Evolutionary conservation across 2,888 invertebrate species (phyloP).

Genomic region (Thyatira batis): DNA sequence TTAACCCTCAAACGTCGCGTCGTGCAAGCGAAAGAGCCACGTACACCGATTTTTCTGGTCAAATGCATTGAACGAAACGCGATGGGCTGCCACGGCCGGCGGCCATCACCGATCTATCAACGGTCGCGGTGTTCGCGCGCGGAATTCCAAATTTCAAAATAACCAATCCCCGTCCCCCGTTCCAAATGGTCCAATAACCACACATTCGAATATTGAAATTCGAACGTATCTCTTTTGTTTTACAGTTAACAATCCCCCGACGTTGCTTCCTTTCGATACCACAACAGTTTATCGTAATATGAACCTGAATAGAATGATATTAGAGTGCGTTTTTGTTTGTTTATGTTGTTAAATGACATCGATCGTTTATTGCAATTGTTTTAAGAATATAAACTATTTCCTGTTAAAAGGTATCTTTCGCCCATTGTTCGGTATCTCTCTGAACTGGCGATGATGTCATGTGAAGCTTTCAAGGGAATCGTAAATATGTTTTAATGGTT

Average conservation of each 20-base stretch:
- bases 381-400: constrained; percentile 77
- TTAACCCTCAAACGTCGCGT: constrained; percentile 34
- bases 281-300: constrained; percentile 19
- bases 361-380: constrained; percentile 68
- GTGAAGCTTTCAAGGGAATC: constrained; percentile 51
- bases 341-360: constrained; percentile 26
- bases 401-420: constrained; percentile 70
- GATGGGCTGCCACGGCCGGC: constrained; percentile 44
- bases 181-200: constrained; percentile 63
- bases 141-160: constrained; percentile 74
- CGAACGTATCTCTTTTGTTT: constrained; percentile 60
- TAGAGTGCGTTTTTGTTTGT: constrained; percentile 34
- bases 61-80: constrained; percentile 62
- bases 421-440: constrained; percentile 67
- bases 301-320: constrained; percentile 11
- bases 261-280: constrained; percentile 18
- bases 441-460: constrained; percentile 67
- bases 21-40: constrained; percentile 48
- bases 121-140: constrained; percentile 61
- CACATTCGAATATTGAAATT: constrained; percentile 61
- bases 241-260: constrained; percentile 56
- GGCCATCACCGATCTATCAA: constrained; percentile 77
- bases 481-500: constrained; percentile 40
- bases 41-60: constrained; percentile 75
- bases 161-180: constrained; percentile 63